A percentile compares a stretch with the other conserved stretches of the same genome.
Conservation (phyloP, 2,888 invertebrate genomes). For the Iselma pallidipennis region DNA sequence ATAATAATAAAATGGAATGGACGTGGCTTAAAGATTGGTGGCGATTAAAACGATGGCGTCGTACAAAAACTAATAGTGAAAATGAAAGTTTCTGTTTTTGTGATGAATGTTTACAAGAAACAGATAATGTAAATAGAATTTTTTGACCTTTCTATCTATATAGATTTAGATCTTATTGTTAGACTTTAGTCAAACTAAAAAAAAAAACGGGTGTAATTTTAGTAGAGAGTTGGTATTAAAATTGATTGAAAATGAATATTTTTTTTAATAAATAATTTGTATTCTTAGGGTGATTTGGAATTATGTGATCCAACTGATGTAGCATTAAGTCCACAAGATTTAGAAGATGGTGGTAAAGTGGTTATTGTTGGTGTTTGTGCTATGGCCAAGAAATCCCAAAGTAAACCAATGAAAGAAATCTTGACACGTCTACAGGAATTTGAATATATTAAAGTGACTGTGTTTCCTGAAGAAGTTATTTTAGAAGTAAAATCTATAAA, state of each 20-base stretch:
- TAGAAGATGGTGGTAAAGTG: slow-evolving; percentile 75
- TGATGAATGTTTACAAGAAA: slow-evolving; percentile 67
- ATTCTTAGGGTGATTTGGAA: slow-evolving; percentile 74
- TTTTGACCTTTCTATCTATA: neutral
- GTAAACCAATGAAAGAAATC: slow-evolving; percentile 99
- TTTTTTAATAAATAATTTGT: neutral
- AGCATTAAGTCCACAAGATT: slow-evolving; percentile 53
- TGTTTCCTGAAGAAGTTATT: slow-evolving; percentile 96
- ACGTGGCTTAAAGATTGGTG: slow-evolving; percentile 82
- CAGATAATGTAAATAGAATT: slow-evolving; percentile 22
- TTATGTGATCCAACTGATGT: slow-evolving; percentile 66
- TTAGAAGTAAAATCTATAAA: slow-evolving; percentile 66
- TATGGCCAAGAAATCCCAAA: slow-evolving; percentile 99
- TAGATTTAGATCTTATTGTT: neutral
- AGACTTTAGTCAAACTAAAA: neutral
- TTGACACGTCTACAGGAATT: slow-evolving; percentile 94
- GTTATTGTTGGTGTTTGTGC: slow-evolving; percentile 99
- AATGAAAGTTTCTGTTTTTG: slow-evolving; percentile 75
- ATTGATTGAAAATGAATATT: neutral
- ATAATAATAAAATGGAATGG: slow-evolving; percentile 67
- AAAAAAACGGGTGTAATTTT: neutral
- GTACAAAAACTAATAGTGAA: slow-evolving; percentile 59
- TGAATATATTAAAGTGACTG: slow-evolving; percentile 91
- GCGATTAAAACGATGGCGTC: slow-evolving; percentile 73
- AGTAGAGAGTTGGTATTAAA: neutral